A percentile compares a stretch with the other conserved stretches of the same genome.
phyloP scores from a whole-genome alignment of 2,797 vertebrate genomes.

The Ceyx erithaca region DNA sequence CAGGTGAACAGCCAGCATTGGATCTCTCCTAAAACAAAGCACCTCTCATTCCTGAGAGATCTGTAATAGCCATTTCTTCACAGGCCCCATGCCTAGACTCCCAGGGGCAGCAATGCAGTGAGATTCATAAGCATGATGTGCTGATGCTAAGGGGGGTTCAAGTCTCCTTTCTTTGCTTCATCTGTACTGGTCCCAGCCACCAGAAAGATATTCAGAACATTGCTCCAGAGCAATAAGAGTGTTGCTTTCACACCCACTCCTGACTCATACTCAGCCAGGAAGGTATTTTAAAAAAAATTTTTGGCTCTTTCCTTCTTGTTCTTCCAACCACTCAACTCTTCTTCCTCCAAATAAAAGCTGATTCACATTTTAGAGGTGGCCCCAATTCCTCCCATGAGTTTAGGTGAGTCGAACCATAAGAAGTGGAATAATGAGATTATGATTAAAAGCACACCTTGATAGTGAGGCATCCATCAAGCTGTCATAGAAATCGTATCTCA shows the following conservation, averaged over 20 bases:
- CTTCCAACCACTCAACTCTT: conserved; percentile 19
- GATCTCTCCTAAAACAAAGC: background rate
- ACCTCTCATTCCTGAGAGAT: background rate
- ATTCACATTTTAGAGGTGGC: conserved; percentile 69
- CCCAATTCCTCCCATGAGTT: conserved; percentile 73
- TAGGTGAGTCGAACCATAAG: conserved; percentile 78
- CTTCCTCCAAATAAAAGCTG: conserved; percentile 55
- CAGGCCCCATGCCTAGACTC: background rate
- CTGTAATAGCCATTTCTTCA: background rate
- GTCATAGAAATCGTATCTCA: conserved; percentile 80
- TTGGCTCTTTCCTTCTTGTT: background rate
- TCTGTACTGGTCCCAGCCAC: background rate
- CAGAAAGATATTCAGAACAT: background rate
- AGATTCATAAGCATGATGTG: rapidly evolving
- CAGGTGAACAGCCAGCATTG: rapidly evolving
- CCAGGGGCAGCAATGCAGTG: background rate
- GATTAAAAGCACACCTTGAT: conserved; percentile 83
- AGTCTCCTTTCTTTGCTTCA: background rate
- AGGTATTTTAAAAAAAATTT: background rate
- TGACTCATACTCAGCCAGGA: background rate
- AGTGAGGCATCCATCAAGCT: conserved; percentile 81
- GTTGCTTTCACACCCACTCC: background rate
- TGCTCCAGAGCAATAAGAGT: background rate
- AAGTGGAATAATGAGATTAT: conserved; percentile 82
- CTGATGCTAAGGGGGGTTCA: background rate